Evolutionary conservation across 2,113 vertebrate species (phyloP).

Genomic region (Oenanthe melanoleuca): DNA sequence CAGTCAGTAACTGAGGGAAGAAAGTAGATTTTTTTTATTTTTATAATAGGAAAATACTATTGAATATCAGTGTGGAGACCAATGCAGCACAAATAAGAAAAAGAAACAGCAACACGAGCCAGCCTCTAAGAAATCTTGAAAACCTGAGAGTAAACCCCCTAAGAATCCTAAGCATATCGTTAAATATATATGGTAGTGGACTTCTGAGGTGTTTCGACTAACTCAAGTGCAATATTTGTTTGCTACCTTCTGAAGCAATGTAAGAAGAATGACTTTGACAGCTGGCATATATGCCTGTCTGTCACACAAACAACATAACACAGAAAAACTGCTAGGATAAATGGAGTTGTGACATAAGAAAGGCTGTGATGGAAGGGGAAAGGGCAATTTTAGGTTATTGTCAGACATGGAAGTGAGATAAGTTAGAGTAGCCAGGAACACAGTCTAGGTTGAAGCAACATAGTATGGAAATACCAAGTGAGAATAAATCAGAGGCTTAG

Average conservation of each 20-base stretch:
- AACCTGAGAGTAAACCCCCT: neutral
- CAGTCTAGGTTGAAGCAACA: fast-evolving
- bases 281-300: neutral
- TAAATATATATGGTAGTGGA: neutral
- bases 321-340: conserved; percentile 1
- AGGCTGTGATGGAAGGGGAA: neutral
- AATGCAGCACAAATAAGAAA: neutral
- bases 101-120: neutral
- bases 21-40: neutral
- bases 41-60: neutral
- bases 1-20: neutral
- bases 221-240: neutral
- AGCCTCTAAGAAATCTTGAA: neutral
- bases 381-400: neutral
- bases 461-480: neutral
- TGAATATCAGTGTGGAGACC: neutral
- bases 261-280: conserved; percentile 7
- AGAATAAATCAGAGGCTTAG: neutral
- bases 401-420: neutral
- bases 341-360: neutral
- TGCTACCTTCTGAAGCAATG: neutral
- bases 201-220: neutral
- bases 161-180: neutral
- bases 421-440: neutral
- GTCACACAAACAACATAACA: conserved; percentile 10